These are phyloP conservation scores for Myripristis jacobus DNA, from an alignment of 2,797 vertebrate genomes.

Conservation along the genomic window DNA sequence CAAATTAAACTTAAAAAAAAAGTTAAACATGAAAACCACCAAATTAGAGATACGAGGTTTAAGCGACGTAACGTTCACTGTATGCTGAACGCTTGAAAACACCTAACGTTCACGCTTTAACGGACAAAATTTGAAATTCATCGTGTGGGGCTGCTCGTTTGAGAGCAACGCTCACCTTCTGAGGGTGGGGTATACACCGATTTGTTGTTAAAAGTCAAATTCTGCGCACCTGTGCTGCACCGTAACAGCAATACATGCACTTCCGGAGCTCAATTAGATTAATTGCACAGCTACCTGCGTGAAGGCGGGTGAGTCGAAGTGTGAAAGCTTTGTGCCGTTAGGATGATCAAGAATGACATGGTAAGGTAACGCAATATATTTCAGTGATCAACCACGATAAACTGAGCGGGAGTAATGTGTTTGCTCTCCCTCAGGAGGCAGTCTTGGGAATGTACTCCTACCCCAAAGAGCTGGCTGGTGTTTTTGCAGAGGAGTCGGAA, in stretches of 20 bases:
- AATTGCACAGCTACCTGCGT: constrained; percentile 27
- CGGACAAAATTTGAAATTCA: too few species aligned
- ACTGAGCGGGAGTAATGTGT: not conserved
- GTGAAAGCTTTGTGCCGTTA: not conserved
- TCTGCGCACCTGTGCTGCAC: not conserved
- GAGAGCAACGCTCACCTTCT: rapidly evolving
- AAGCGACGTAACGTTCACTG: too few species aligned
- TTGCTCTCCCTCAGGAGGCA: constrained; percentile 11
- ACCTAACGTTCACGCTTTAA: too few species aligned
- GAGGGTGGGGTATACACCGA: constrained; percentile 1
- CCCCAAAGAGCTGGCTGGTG: constrained; percentile 48
- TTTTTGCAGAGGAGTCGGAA: constrained; percentile 79
- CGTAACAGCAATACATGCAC: constrained; percentile 23
- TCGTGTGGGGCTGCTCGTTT: not conserved
- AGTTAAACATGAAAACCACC: too few species aligned
- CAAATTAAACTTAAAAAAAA: too few species aligned
- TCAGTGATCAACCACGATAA: too few species aligned
- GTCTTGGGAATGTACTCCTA: constrained; percentile 30
- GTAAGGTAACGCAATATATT: constrained; percentile 20
- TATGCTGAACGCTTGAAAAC: too few species aligned
- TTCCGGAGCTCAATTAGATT: constrained; percentile 14
- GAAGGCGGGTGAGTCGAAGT: not conserved
- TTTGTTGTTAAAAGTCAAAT: too few species aligned
- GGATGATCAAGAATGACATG: constrained; percentile 8
- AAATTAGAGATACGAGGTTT: too few species aligned